These are phyloP conservation scores for Agonum fuliginosum DNA, from an alignment of 2,888 invertebrate species.

Conservation along the genomic window DNA sequence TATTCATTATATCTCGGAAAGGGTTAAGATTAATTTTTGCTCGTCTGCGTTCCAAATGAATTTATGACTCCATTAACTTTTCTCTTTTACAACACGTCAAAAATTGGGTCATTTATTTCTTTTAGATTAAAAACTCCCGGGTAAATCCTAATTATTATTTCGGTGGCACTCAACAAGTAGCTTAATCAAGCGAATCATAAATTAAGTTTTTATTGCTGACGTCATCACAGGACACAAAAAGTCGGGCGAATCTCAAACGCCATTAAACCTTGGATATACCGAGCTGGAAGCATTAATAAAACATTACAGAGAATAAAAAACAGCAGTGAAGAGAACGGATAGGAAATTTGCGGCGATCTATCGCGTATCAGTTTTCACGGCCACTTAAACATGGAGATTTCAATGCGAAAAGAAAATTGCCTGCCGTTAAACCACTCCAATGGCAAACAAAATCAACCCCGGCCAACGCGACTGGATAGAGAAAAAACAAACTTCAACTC, in stretches of 20 bases:
- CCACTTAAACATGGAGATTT: conserved; percentile 50
- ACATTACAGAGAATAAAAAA: conserved; percentile 55
- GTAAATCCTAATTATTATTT: conserved; percentile 54
- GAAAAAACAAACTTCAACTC: too few relatives aligned
- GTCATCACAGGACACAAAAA: conserved; percentile 53
- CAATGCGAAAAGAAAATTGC: conserved; percentile 48
- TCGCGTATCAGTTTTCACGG: conserved; percentile 57
- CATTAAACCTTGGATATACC: conserved; percentile 38
- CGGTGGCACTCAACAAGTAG: conserved; percentile 51
- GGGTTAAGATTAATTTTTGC: conserved; percentile 52
- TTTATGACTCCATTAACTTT: conserved; percentile 55
- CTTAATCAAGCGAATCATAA: conserved; percentile 56
- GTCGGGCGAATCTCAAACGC: conserved; percentile 50
- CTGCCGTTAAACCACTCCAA: conserved; percentile 40
- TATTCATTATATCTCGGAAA: conserved; percentile 46
- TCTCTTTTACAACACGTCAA: conserved; percentile 49
- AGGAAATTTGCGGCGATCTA: conserved; percentile 41
- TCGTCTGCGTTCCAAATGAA: conserved; percentile 50
- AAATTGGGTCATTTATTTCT: conserved; percentile 48
- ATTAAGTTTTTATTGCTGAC: conserved; percentile 55
- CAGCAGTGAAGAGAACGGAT: not conserved
- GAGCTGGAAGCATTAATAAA: conserved; percentile 48
- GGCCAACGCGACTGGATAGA: too few relatives aligned
- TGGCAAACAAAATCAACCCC: too few relatives aligned
- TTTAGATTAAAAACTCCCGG: conserved; percentile 24